phyloP scores from a whole-genome alignment of 2,113 vertebrate genomes.

The Myocastor coypus region DNA sequence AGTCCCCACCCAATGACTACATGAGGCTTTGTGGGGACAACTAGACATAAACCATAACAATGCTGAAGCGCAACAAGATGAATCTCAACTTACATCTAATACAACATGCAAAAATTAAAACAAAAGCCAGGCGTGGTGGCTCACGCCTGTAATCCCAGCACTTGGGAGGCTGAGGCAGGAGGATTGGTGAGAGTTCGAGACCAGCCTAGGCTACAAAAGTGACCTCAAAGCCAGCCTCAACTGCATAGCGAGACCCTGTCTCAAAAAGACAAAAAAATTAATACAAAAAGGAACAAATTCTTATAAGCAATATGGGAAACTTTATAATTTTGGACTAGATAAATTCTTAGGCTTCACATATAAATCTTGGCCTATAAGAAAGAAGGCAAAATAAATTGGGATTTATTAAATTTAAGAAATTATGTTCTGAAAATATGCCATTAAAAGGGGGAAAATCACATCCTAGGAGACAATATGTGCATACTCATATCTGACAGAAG shows the following conservation, averaged over 20 bases:
- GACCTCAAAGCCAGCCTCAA: too few species aligned
- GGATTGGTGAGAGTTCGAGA: too few species aligned
- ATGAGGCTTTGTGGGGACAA: too few species aligned
- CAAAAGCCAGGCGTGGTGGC: too few species aligned
- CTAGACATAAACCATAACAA: too few species aligned
- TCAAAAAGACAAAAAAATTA: conserved; percentile 1
- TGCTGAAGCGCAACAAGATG: not conserved
- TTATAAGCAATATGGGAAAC: not conserved
- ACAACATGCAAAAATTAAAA: not conserved
- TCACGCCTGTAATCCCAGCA: too few species aligned
- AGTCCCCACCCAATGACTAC: too few species aligned
- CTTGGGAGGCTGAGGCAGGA: too few species aligned
- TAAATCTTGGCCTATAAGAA: not conserved
- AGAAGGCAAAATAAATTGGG: not conserved
- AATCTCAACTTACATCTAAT: not conserved
- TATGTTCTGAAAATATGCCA: not conserved
- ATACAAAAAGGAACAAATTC: not conserved
- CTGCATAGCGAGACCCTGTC: too few species aligned
- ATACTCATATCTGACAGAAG: conserved; percentile 2
- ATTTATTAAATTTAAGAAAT: not conserved
- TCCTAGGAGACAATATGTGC: not conserved
- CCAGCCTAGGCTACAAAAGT: too few species aligned
- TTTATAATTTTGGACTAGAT: not conserved
- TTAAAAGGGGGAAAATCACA: not conserved
- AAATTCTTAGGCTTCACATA: not conserved